Percentiles rank a stretch among this genome's conserved stretches.
These are phyloP conservation scores for Peromyscus eremicus DNA, from an alignment of 2,797 vertebrate genomes.

Conservation along the genomic window DNA sequence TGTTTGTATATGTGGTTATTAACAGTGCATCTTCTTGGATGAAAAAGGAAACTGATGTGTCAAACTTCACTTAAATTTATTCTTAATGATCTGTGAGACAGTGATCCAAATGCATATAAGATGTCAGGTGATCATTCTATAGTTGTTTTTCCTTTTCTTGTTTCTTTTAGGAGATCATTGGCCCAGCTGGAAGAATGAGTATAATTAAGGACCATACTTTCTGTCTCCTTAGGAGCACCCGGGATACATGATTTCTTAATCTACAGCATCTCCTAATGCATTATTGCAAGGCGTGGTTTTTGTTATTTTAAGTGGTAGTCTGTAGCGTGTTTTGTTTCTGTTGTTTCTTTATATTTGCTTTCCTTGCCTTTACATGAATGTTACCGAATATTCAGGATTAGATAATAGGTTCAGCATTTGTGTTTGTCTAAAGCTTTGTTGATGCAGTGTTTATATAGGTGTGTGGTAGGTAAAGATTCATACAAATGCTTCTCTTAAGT, in stretches of 20 bases:
- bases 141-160: not conserved
- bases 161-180: slow-evolving; percentile 71
- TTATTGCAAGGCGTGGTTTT: not conserved
- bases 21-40: not conserved
- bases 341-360: slow-evolving; percentile 15
- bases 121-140: not conserved
- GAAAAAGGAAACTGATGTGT: not conserved
- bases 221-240: not conserved
- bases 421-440: not conserved
- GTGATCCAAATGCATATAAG: not conserved
- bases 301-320: not conserved
- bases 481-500: not conserved
- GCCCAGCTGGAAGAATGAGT: not conserved
- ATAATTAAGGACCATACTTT: not conserved
- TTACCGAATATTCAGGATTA: not conserved
- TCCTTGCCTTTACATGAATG: not conserved
- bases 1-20: not conserved
- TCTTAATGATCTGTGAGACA: not conserved
- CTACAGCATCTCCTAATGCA: rapidly evolving
- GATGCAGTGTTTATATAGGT: not conserved
- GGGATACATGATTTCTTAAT: not conserved
- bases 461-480: not conserved
- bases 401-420: not conserved
- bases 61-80: not conserved
- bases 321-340: not conserved